These are phyloP conservation scores for Siniperca undulata DNA, from an alignment of 2,797 vertebrate species.

Conservation along the genomic window DNA sequence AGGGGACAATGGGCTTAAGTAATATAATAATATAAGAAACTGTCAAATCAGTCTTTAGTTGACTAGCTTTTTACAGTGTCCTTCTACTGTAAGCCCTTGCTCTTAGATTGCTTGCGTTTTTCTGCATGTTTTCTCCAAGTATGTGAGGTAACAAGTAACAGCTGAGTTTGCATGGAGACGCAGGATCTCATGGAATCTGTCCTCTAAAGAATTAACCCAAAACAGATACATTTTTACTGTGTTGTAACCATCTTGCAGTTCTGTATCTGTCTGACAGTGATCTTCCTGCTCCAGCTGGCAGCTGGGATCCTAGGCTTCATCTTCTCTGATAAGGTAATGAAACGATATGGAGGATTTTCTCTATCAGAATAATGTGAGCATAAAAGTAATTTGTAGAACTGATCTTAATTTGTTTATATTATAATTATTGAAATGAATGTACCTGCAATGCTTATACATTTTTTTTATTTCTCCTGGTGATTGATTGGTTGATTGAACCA, in stretches of 20 bases:
- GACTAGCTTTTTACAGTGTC: neutral
- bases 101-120: neutral
- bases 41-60: neutral
- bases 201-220: neutral
- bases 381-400: neutral
- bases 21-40: neutral
- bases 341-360: neutral
- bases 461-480: neutral
- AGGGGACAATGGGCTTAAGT: neutral
- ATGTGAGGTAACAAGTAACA: neutral
- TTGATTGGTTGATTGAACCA: neutral
- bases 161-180: neutral
- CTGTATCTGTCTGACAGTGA: slow-evolving; percentile 88
- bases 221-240: neutral
- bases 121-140: slow-evolving; percentile 3
- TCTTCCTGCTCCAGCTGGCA: slow-evolving; percentile 93
- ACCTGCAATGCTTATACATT: no score
- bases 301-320: slow-evolving; percentile 92
- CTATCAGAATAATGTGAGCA: neutral
- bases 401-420: neutral
- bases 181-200: neutral
- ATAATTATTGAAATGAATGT: neutral
- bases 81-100: neutral
- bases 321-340: slow-evolving; percentile 93
- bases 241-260: slow-evolving; percentile 82